Base-by-base conservation (phyloP, 2,888 invertebrate genomes). In the Drosophila gaucha region DNA sequence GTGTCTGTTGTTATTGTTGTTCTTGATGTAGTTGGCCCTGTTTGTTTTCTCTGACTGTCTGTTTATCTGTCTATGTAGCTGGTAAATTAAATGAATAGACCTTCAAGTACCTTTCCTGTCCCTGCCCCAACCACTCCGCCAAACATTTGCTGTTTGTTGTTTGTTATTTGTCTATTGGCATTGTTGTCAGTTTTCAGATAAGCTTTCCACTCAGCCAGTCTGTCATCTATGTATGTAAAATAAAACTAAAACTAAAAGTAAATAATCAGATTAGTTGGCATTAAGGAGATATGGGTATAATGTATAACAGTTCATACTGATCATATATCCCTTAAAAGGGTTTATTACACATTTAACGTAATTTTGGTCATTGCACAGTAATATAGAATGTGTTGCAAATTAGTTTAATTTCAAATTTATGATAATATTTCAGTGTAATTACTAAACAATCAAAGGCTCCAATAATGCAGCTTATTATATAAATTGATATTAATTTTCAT, bases 11-110 rank as follows among this genome's bases (percentile, higher is more conserved):
- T 49, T 28, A 33, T 55, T 47, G 26, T 50, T 47, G 8, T 22
- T n/a, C n/a, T n/a, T n/a, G n/a, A 8, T 39, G 39, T 35, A 16
- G 28, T 33, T 41, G 46, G 36, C 14, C 18, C 10, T 50, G 9
- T 39, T 20, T 35, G 38, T 33, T 9, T 44, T 41, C 31, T 39
- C 50, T 26, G 18, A 31, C 47, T 62, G 57, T 41, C 30, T 46
- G 35, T 36, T 18, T 50, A 43, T 47, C 52, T 70, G n/a, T n/a
- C 28, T 43, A 6, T 46, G 28, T 43, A 59, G 49, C 52, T 56
- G 56, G 35, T 46, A 63, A 68, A 60, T 57, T 55, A 57, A 55
- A 62, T 83, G 64, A 67, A 71, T 70, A 59, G 58, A 66, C 64
- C 72, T 75, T 28, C 35, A 63, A 62, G 54, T 41, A 33, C 36